These are phyloP conservation scores for Tychaedon coryphoeus DNA, from an alignment of 2,113 vertebrate genomes.

Conservation along the genomic window DNA sequence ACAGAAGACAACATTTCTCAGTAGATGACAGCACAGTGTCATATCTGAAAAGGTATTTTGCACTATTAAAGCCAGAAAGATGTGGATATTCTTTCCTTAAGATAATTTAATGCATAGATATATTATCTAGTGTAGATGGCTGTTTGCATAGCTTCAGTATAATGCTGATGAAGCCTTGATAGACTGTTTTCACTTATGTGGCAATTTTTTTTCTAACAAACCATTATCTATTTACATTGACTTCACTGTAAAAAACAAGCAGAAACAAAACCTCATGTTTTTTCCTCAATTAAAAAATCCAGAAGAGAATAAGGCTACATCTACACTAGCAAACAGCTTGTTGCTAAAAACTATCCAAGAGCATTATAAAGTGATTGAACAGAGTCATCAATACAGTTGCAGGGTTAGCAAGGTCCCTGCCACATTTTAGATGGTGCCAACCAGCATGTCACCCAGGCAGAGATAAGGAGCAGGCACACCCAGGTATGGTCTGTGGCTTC, in stretches of 20 bases:
- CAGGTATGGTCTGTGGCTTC: accelerated
- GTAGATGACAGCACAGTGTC: neutral
- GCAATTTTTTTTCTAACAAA: neutral
- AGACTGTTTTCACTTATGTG: neutral
- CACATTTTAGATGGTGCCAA: accelerated
- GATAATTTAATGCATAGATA: neutral
- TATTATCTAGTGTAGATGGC: neutral
- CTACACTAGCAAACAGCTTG: neutral
- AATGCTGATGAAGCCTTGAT: neutral
- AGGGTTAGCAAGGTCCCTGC: neutral
- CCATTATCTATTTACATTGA: neutral
- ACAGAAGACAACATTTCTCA: neutral
- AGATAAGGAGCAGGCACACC: neutral
- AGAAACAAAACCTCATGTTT: accelerated
- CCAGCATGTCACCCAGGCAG: accelerated
- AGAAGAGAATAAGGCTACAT: neutral
- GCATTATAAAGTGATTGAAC: neutral
- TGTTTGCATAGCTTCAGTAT: neutral
- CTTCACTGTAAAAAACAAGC: neutral
- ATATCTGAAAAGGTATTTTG: neutral
- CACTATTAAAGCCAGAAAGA: neutral
- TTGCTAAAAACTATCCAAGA: neutral
- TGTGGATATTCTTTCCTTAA: neutral
- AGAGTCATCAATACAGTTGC: neutral
- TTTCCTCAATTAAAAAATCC: neutral